Base-by-base conservation (phyloP, 2,888 invertebrate species). In the Lithophane leautieri region DNA sequence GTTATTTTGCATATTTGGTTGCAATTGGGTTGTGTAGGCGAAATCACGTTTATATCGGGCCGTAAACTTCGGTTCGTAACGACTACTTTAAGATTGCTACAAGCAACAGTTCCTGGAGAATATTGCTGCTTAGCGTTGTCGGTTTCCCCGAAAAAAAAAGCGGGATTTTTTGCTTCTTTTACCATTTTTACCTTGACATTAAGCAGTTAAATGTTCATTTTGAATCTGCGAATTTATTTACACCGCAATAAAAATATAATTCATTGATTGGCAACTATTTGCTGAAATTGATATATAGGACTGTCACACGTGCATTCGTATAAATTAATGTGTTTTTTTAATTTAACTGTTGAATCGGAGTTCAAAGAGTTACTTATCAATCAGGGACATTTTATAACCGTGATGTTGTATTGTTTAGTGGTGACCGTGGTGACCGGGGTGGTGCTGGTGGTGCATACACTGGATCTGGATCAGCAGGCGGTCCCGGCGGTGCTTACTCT, bases 381-480 rank as follows among this genome's bases (percentile, higher is more conserved):
- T 66, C 22, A 22, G 34, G n/a, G 14, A 19, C 19, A 47, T 58
- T 19, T 54, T 47, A 22, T 52, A 52, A 66, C 34, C 22, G 11
- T 52, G n/a, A 11, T 67, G 11, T 25, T 73, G 11, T 76, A 69
- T 65, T 63, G 75, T 83, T 47, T 79, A 95, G 95, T 76, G 95
- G 95, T 72, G 95, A 95, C 83, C 93, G 95, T 52, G 95, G 95
- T 12, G 94, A 94, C 90, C 93, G 94, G 28, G 95, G 95, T n/a
- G 90, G 85, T 61, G 92, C 92, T 25, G 94, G 95, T n/a, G 95
- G 95, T 14, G 94, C 92, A 52, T 90, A 90, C 83, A 54, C 79
- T 0, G 93, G 93, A 19, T 90, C 91, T 6, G 87, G 91, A 52
- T 86, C 88, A 28, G 88, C 86, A 7, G 91, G 91, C 6, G 91